Evolutionary conservation across 2,888 invertebrate species (phyloP).

Genomic region (Hemithea aestivaria): DNA sequence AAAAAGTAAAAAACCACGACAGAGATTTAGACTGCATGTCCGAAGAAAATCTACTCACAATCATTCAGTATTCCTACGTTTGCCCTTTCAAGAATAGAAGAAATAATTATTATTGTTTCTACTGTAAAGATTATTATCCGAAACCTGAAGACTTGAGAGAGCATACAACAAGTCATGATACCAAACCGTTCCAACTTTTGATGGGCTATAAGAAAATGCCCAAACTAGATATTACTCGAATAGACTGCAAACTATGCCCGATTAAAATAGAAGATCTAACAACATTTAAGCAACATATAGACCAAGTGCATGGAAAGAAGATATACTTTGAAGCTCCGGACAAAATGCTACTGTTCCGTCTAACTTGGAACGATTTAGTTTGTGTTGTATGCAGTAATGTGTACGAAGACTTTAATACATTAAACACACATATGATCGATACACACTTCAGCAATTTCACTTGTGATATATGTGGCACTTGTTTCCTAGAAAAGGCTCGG

Average conservation of each 20-base stretch:
- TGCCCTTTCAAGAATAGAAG: slow-evolving; percentile 67
- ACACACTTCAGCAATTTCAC: slow-evolving; percentile 65
- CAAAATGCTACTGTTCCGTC: slow-evolving; percentile 55
- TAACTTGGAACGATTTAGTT: slow-evolving; percentile 66
- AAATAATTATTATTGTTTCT: slow-evolving; percentile 71
- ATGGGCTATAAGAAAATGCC: slow-evolving; percentile 72
- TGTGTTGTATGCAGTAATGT: slow-evolving; percentile 68
- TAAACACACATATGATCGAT: slow-evolving; percentile 68
- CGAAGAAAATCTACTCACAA: slow-evolving; percentile 63
- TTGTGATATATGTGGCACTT: slow-evolving; percentile 66
- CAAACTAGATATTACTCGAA: slow-evolving; percentile 64
- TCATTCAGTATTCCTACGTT: slow-evolving; percentile 66
- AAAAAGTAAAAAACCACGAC: slow-evolving; percentile 62
- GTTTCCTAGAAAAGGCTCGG: slow-evolving; percentile 70
- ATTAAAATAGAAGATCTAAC: slow-evolving; percentile 57
- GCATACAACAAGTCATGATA: slow-evolving; percentile 64
- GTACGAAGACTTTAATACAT: slow-evolving; percentile 63
- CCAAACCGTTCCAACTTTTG: slow-evolving; percentile 62
- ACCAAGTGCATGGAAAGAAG: slow-evolving; percentile 59
- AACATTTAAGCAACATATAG: slow-evolving; percentile 61
- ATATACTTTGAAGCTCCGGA: slow-evolving; percentile 69
- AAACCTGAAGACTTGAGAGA: slow-evolving; percentile 66
- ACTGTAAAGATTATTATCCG: slow-evolving; percentile 68
- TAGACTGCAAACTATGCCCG: slow-evolving; percentile 61
- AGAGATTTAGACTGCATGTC: slow-evolving; percentile 69